Evolutionary conservation across 2,797 vertebrate genomes (phyloP).

Genomic region (Danio tinwini): DNA sequence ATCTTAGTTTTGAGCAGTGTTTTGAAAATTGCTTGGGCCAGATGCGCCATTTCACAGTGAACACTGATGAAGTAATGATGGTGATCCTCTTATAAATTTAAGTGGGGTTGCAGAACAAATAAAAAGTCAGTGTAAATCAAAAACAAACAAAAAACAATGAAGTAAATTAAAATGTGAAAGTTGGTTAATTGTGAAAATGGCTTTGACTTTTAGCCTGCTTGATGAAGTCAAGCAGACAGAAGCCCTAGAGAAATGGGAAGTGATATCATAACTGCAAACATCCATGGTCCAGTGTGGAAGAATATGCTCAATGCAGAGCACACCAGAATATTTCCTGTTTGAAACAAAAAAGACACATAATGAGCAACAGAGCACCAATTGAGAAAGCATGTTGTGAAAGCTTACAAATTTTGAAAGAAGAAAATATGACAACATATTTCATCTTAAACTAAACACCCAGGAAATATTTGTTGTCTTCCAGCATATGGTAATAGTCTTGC

Average conservation of each 20-base stretch:
- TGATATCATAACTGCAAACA: slow-evolving; percentile 72
- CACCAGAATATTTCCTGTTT: slow-evolving; percentile 77
- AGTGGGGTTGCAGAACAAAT: not conserved
- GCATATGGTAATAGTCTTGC: not conserved
- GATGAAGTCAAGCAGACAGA: slow-evolving; percentile 69
- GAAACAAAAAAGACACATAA: slow-evolving; percentile 16
- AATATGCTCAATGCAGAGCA: slow-evolving; percentile 77
- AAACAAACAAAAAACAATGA: not conserved
- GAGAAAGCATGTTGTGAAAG: not conserved
- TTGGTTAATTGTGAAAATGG: not conserved
- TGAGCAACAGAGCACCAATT: not conserved
- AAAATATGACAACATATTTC: not conserved
- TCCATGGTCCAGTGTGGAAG: slow-evolving; percentile 70
- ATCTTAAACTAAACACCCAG: not conserved
- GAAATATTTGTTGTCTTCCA: not conserved
- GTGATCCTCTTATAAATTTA: not conserved
- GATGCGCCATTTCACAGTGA: not conserved
- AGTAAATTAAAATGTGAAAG: not conserved
- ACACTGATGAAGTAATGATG: not conserved
- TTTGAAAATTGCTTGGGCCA: not conserved
- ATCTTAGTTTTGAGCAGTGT: not conserved
- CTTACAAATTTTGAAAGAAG: not conserved
- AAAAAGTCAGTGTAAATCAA: not conserved
- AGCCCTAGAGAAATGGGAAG: slow-evolving; percentile 74
- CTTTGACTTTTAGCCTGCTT: not conserved